phyloP scores from a whole-genome alignment of 2,797 vertebrate genomes.

The Enteromius treurensis region DNA sequence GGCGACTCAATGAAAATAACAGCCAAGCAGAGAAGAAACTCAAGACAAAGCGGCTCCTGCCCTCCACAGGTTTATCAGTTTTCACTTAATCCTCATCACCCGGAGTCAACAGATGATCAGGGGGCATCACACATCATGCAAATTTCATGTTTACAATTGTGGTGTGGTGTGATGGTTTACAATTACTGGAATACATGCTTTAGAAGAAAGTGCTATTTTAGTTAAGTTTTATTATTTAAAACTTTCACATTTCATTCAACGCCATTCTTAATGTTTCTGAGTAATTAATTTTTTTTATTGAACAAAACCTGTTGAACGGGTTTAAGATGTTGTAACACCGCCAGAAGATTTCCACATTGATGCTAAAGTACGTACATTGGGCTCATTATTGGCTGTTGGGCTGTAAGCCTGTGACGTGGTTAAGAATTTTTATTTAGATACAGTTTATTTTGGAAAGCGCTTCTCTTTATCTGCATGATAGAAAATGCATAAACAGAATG shows the following conservation, averaged over 20 bases:
- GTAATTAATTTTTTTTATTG: neutral
- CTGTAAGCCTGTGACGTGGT: neutral
- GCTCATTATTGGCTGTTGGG: neutral
- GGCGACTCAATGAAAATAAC: neutral
- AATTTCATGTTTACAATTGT: neutral
- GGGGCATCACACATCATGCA: neutral
- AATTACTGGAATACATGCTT: neutral
- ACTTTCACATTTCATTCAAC: neutral
- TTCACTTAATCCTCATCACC: neutral
- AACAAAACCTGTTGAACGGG: neutral
- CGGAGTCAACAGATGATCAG: neutral
- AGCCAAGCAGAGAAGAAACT: neutral
- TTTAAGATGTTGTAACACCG: neutral
- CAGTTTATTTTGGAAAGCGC: neutral
- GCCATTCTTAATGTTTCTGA: neutral
- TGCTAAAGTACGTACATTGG: neutral
- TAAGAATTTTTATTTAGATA: neutral
- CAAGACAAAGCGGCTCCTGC: slow-evolving; percentile 3
- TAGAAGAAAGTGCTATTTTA: neutral
- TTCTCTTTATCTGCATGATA: neutral
- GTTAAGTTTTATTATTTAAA: neutral
- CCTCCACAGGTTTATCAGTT: slow-evolving; percentile 12
- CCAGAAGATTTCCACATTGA: neutral
- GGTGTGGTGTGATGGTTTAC: neutral
- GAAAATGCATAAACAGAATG: neutral